Evolutionary conservation across 2,888 invertebrate genomes (phyloP).

Genomic region (Zootermopsis nevadensis): DNA sequence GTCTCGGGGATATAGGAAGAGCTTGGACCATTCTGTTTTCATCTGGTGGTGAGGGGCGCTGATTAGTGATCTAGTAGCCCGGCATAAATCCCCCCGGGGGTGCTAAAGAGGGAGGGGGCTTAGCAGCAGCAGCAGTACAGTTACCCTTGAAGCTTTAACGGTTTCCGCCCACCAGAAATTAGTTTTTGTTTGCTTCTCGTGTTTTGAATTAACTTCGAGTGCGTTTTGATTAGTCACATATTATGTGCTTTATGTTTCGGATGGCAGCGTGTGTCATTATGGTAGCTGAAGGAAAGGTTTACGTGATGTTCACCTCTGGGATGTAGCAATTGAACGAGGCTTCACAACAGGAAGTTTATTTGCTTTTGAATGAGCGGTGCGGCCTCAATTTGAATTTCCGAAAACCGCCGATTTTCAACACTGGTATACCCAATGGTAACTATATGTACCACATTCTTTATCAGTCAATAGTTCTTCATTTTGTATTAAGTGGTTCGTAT

Average conservation of each 20-base stretch:
- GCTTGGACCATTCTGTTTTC: constrained; percentile 15
- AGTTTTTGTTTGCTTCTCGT: background rate
- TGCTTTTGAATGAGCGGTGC: too few species aligned
- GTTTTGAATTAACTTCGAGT: background rate
- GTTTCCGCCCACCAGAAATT: constrained; percentile 19
- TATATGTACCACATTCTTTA: too few species aligned
- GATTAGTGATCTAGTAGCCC: constrained; percentile 33
- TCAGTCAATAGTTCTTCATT: too few species aligned
- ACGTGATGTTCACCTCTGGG: background rate
- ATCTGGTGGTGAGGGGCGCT: background rate
- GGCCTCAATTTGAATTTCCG: too few species aligned
- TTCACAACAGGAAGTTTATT: too few species aligned
- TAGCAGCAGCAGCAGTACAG: background rate
- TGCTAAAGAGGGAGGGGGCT: constrained; percentile 20
- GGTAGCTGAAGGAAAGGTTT: background rate
- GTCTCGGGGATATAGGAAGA: constrained; percentile 1
- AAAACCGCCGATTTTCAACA: too few species aligned
- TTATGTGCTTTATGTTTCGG: background rate
- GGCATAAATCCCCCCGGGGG: constrained; percentile 27
- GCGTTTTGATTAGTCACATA: constrained; percentile 34
- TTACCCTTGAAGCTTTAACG: background rate
- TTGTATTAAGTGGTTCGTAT: too few species aligned
- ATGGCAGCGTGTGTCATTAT: background rate
- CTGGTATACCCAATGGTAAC: too few species aligned
- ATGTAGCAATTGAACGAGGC: too few species aligned